phyloP scores from a whole-genome alignment of 2,888 invertebrate genomes.

The Chymomyza caudatula region DNA sequence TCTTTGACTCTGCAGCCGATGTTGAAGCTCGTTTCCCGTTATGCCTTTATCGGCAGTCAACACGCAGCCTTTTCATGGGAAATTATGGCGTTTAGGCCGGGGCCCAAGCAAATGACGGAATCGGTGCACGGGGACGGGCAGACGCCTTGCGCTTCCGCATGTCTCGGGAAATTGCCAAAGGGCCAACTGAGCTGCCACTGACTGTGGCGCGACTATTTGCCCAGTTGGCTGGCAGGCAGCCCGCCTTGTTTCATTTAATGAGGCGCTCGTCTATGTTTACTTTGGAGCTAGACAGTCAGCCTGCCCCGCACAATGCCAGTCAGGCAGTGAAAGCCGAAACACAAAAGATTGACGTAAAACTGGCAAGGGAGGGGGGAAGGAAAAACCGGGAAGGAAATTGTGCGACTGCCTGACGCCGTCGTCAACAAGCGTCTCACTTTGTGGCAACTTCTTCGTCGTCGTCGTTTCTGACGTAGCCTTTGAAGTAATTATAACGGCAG shows the following conservation, averaged over 20 bases:
- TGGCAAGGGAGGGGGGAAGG: slow-evolving; percentile 12
- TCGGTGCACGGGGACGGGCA: neutral
- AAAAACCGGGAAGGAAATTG: neutral
- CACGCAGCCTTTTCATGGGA: slow-evolving; percentile 68
- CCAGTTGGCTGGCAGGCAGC: slow-evolving; percentile 4
- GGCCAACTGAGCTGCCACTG: slow-evolving; percentile 25
- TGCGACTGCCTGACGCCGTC: neutral
- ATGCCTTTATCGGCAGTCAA: slow-evolving; percentile 65
- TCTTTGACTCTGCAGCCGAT: slow-evolving; percentile 9
- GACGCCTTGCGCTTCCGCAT: slow-evolving; percentile 20
- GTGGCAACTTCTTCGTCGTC: neutral
- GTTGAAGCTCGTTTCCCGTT: slow-evolving; percentile 8
- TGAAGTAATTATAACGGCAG: slow-evolving; percentile 65
- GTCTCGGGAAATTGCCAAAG: slow-evolving; percentile 8
- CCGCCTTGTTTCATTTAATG: slow-evolving; percentile 63
- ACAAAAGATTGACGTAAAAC: slow-evolving; percentile 26
- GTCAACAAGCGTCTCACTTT: neutral
- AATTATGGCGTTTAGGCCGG: slow-evolving; percentile 62
- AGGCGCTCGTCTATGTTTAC: slow-evolving; percentile 66
- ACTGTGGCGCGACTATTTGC: neutral
- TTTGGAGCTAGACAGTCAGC: slow-evolving; percentile 50
- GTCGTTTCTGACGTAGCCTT: slow-evolving; percentile 33
- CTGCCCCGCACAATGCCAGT: slow-evolving; percentile 5
- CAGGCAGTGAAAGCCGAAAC: slow-evolving; percentile 2
- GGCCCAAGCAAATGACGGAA: neutral